Evolutionary conservation across 2,797 vertebrate species (phyloP).

Genomic region (Psittacula echo): DNA sequence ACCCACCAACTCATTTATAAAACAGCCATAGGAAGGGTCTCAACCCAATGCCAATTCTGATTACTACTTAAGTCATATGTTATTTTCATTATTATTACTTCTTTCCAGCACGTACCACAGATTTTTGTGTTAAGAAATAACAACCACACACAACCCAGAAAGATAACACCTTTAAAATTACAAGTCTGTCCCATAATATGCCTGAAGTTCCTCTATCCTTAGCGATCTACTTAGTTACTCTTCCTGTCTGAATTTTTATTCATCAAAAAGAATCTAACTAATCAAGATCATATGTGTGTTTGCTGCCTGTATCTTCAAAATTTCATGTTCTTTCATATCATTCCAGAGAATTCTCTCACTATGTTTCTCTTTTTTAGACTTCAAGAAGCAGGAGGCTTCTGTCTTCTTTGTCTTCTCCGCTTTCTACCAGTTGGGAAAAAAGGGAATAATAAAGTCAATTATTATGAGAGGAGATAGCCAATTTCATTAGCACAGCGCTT

Average conservation of each 20-base stretch:
- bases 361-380: neutral
- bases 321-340: neutral
- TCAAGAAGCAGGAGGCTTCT: neutral
- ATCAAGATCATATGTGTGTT: neutral
- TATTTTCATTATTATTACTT: neutral
- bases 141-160: neutral
- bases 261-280: neutral
- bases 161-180: neutral
- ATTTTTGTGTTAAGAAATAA: neutral
- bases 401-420: neutral
- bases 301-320: neutral
- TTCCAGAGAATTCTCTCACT: neutral
- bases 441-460: neutral
- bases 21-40: neutral
- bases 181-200: neutral
- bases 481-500: constrained; percentile 46
- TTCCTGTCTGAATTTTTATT: neutral
- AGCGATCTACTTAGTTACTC: neutral
- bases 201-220: accelerated
- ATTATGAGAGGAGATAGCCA: constrained; percentile 11
- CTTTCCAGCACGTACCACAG: neutral
- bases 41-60: neutral
- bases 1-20: neutral
- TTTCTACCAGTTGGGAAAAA: neutral
- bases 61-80: neutral